Evolutionary conservation across 2,797 vertebrate genomes (phyloP).

Genomic region (Myiothlypis chrysogaster): DNA sequence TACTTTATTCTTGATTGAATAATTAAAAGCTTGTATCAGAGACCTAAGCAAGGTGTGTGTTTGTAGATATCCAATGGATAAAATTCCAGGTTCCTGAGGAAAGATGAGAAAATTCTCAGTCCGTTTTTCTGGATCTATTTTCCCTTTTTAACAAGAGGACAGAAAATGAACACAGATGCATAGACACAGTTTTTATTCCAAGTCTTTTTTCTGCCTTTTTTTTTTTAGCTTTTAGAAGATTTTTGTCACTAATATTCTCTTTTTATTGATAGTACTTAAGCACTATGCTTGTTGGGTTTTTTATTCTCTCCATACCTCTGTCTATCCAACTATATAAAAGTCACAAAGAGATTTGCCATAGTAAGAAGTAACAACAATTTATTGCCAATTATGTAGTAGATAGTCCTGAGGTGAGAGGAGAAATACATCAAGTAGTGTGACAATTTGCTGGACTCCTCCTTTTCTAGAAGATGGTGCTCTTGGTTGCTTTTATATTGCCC

Average conservation of each 20-base stretch:
- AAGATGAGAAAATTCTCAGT: background rate
- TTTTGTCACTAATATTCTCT: background rate
- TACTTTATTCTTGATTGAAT: background rate
- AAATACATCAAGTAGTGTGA: background rate
- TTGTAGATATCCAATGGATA: background rate
- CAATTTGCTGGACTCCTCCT: background rate
- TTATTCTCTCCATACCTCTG: background rate
- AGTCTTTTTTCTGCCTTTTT: background rate
- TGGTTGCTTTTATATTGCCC: background rate
- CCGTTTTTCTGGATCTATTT: background rate
- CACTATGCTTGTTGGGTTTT: background rate
- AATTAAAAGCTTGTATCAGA: background rate
- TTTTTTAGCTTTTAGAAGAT: background rate
- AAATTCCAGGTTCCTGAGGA: background rate
- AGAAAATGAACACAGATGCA: background rate
- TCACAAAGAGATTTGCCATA: background rate
- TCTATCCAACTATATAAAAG: background rate
- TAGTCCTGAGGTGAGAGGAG: background rate
- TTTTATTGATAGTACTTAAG: background rate
- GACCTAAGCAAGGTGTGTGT: background rate
- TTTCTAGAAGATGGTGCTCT: background rate
- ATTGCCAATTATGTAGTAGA: conserved; percentile 24
- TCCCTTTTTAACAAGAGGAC: background rate
- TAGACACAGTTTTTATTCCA: background rate
- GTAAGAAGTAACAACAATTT: conserved; percentile 25